Evolutionary conservation across 2,797 vertebrate genomes (phyloP), one percentile per base, ranked within the genome.

Genomic region (Spinus olivaceus): DNA sequence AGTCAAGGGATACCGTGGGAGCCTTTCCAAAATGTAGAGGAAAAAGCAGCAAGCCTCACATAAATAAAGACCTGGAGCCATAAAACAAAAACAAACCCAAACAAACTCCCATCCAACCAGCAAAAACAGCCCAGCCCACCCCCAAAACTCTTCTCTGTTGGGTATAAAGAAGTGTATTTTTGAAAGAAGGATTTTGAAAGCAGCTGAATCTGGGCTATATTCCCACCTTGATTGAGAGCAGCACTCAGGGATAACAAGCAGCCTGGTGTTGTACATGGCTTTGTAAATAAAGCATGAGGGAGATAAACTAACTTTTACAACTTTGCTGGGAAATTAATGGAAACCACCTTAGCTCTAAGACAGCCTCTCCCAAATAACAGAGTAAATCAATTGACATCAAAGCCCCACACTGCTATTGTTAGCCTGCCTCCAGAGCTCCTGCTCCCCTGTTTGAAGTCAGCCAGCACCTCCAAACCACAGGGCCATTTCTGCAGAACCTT

Each of bases 301-400:
- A 94, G 50, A 78, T 61, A 78, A 94, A 81, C 51, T 82, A 65
- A 91, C 57, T 87, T 82, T 80, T 76, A 90, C 33, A 93, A 85
- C 88, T 91, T 93, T 93, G 70, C 81, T 92, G 90, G 91, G 76
- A 89, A 94, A 94, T 91, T 77, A 92, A 95, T 64, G 65, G 79
- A 91, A 88, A 94, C 87, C 92, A 72, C 86, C 69, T 86, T 44
- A 78, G 79, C 74, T 79, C 35, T 61, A 56, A 95, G 84, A 94
- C 20, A 91, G n/a, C 10, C 87, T 92, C 87, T 94, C 82, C 91
- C 91, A 90, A 95, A 88, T 4, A 87, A 60, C 20, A 54, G 42
- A 81, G 51, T 90, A 96, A 94, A 94, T 95, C 95, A 94, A 90
- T 76, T 90, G 67, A 13, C 28, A 78, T 71, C 76, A 92, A 90